These are phyloP conservation scores for Mesorhabditis sp. DNA, from an alignment of 2,888 invertebrate genomes.

Conservation along the genomic window DNA sequence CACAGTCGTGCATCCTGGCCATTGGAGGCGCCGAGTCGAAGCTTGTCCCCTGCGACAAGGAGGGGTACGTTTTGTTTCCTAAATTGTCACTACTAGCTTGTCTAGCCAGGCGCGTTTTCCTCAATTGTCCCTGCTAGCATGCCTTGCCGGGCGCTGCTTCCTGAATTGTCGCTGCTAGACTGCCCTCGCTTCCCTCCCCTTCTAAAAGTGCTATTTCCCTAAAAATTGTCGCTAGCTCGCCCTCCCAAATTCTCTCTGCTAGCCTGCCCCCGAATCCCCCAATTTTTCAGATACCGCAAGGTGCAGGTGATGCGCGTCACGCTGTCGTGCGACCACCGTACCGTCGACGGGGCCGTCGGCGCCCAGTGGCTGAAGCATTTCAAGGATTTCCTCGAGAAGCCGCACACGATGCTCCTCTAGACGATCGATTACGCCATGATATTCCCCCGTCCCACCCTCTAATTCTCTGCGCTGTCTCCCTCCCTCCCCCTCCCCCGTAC, in stretches of 20 bases:
- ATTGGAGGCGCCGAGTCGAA: conserved; percentile 62
- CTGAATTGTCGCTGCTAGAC: too few relatives aligned
- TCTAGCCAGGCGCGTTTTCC: too few relatives aligned
- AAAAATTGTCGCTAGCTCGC: too few relatives aligned
- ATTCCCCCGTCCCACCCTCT: too few relatives aligned
- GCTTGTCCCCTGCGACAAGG: conserved; percentile 45
- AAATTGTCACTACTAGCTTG: not conserved
- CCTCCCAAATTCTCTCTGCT: too few relatives aligned
- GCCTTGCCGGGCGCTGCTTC: too few relatives aligned
- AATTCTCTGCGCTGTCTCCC: too few relatives aligned
- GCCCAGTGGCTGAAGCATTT: conserved; percentile 91
- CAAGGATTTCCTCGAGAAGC: conserved; percentile 82
- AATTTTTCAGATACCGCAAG: conserved; percentile 37
- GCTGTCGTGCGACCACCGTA: conserved; percentile 91
- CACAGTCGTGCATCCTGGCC: conserved; percentile 71
- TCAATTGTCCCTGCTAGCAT: too few relatives aligned
- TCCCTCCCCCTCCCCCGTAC: too few relatives aligned
- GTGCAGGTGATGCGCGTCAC: conserved; percentile 82
- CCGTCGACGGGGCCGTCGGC: conserved; percentile 95
- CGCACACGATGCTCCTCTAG: conserved; percentile 86
- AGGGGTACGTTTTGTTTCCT: conserved; percentile 30
- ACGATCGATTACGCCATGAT: not conserved
- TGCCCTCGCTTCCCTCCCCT: too few relatives aligned
- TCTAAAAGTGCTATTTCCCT: too few relatives aligned
- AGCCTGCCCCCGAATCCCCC: too few relatives aligned